Percentiles rank a stretch among this genome's conserved stretches.
These are phyloP conservation scores for Notospermus geniculatus DNA, from an alignment of 1,140 invertebrate species.

Conservation along the genomic window DNA sequence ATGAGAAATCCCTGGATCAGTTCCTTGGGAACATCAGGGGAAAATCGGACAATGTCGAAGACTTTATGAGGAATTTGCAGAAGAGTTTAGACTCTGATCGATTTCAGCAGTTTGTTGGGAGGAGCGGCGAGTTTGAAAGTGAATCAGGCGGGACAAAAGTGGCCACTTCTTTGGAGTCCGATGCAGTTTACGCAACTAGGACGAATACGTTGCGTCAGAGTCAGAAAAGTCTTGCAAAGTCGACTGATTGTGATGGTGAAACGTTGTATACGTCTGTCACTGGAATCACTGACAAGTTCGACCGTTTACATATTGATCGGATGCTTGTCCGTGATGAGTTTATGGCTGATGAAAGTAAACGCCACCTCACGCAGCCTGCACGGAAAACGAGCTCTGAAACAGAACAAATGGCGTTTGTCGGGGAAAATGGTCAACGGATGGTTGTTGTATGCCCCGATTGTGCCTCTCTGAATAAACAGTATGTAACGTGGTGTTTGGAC, in stretches of 20 bases:
- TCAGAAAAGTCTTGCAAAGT: neutral
- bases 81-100: too few relatives aligned
- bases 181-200: neutral
- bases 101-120: neutral
- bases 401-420: slow-evolving; percentile 13
- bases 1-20: neutral
- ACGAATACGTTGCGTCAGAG: neutral
- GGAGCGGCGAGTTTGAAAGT: neutral
- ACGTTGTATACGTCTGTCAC: slow-evolving; percentile 22
- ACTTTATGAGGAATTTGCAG: too few relatives aligned
- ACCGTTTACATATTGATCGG: slow-evolving; percentile 36
- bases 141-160: neutral
- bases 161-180: neutral
- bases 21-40: too few relatives aligned
- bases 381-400: slow-evolving; percentile 11
- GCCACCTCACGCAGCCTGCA: slow-evolving; percentile 11
- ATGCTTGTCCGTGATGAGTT: slow-evolving; percentile 15
- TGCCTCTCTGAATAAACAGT: slow-evolving; percentile 37
- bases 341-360: slow-evolving; percentile 10
- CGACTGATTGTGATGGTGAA: neutral
- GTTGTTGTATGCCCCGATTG: slow-evolving; percentile 46
- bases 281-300: slow-evolving; percentile 40
- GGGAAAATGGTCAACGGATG: slow-evolving; percentile 22
- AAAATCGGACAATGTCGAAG: too few relatives aligned
- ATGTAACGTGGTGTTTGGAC: slow-evolving; percentile 45